A percentile compares a stretch with the other conserved stretches of the same genome.
Conservation (phyloP, 2,113 vertebrate genomes). For the Labeo rohita region DNA sequence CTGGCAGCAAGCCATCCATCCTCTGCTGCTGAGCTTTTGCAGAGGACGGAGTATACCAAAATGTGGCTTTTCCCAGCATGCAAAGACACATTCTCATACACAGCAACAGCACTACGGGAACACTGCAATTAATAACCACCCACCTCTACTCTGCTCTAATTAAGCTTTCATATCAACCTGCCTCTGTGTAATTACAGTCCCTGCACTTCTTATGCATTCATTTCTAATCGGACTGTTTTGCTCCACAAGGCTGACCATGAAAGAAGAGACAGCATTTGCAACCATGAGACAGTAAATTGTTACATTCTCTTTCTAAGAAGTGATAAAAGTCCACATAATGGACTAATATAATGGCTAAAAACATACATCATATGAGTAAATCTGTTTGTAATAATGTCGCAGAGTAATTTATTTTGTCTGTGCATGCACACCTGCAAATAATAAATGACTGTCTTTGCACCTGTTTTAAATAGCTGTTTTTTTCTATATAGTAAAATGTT, state of each 20-base stretch:
- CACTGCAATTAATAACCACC: slow-evolving; percentile 65
- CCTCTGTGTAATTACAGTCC: slow-evolving; percentile 71
- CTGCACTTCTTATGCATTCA: slow-evolving; percentile 56
- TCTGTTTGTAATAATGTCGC: not conserved
- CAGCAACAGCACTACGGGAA: slow-evolving; percentile 63
- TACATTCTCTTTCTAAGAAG: not conserved
- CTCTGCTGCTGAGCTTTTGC: slow-evolving; percentile 46
- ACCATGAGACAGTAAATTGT: not conserved
- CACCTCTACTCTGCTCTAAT: slow-evolving; percentile 70
- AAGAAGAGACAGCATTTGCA: slow-evolving; percentile 37
- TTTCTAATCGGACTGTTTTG: slow-evolving; percentile 60
- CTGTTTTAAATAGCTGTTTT: not conserved
- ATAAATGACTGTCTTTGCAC: too few species aligned
- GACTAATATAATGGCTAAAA: not conserved
- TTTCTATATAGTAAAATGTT: not conserved
- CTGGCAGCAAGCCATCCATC: slow-evolving; percentile 46
- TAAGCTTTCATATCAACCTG: slow-evolving; percentile 69
- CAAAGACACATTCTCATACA: slow-evolving; percentile 39
- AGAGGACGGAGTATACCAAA: slow-evolving; percentile 6
- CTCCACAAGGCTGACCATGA: slow-evolving; percentile 48
- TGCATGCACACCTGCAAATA: not conserved
- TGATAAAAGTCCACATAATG: not conserved
- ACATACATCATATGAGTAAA: not conserved
- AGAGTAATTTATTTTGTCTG: not conserved
- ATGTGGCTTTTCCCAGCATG: slow-evolving; percentile 43